phyloP scores from a whole-genome alignment of 2,797 vertebrate species.

The Acipenser transmontanus region DNA sequence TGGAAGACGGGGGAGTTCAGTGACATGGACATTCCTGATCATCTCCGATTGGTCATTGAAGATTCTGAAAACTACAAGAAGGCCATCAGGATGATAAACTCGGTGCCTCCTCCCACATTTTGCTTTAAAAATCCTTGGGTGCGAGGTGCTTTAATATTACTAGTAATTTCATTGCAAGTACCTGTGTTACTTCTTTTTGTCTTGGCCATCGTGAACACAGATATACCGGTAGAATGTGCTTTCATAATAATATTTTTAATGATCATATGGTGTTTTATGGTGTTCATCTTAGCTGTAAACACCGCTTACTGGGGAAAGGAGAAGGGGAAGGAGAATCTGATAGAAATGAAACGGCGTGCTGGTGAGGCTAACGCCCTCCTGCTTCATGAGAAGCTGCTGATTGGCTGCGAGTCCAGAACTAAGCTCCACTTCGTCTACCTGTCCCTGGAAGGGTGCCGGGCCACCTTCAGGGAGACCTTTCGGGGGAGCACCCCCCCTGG shows the following conservation, averaged over 20 bases:
- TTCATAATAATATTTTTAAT: no score
- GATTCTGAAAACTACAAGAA: constrained; percentile 38
- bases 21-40: constrained; percentile 20
- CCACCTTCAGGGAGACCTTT: constrained; percentile 31
- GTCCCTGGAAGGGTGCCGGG: constrained; percentile 35
- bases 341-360: constrained; percentile 28
- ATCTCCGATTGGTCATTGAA: constrained; percentile 19
- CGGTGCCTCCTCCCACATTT: constrained; percentile 16
- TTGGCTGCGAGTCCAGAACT: constrained; percentile 35
- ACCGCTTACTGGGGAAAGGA: neutral
- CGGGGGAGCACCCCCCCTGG: constrained; percentile 13
- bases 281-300: neutral
- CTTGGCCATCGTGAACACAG: no score
- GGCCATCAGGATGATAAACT: constrained; percentile 42
- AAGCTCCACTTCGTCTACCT: constrained; percentile 44
- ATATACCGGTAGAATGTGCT: no score
- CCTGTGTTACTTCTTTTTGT: no score
- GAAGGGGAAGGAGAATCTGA: constrained; percentile 17
- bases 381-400: constrained; percentile 31
- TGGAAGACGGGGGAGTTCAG: constrained; percentile 24
- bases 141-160: neutral
- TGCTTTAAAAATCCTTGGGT: constrained; percentile 21
- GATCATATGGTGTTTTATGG: no score
- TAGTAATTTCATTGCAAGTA: no score
- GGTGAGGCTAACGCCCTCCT: constrained; percentile 39